Evolutionary conservation across 2,888 invertebrate genomes (phyloP).

Genomic region (Parapristionchus giblindavisi): DNA sequence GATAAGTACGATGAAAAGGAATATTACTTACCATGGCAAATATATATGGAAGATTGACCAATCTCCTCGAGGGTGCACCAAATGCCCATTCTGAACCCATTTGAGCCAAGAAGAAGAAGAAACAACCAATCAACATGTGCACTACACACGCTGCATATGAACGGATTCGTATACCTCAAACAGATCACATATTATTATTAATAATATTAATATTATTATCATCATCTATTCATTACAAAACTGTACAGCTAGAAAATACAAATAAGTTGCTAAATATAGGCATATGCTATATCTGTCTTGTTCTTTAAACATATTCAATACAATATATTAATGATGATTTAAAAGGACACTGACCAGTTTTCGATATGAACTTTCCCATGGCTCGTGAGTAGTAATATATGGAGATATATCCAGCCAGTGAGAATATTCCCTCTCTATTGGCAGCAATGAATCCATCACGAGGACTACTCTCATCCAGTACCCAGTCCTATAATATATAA

Average conservation of each 20-base stretch:
- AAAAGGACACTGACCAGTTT: slow-evolving; percentile 41
- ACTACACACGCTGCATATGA: slow-evolving; percentile 8
- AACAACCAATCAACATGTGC: slow-evolving; percentile 16
- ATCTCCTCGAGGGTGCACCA: slow-evolving; percentile 78
- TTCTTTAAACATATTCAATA: no score
- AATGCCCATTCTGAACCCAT: slow-evolving; percentile 56
- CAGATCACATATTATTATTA: background rate
- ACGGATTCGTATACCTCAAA: slow-evolving; percentile 25
- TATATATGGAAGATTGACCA: slow-evolving; percentile 85
- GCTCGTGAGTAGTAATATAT: slow-evolving; percentile 80
- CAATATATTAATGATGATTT: no score
- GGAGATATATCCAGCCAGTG: slow-evolving; percentile 81
- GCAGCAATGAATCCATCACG: slow-evolving; percentile 77
- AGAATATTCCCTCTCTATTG: slow-evolving; percentile 90
- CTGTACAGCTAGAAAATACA: no score
- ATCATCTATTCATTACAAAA: no score
- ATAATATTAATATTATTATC: background rate
- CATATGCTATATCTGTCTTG: no score
- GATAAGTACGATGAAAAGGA: background rate
- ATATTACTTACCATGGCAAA: slow-evolving; percentile 48
- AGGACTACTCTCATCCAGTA: slow-evolving; percentile 47
- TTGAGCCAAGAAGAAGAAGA: slow-evolving; percentile 44
- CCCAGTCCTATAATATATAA: slow-evolving; percentile 46
- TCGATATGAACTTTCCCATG: slow-evolving; percentile 50
- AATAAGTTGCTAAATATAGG: no score